These are phyloP conservation scores for Caenorhabditis macrosperma DNA, from an alignment of 2,888 invertebrate species.

Conservation along the genomic window DNA sequence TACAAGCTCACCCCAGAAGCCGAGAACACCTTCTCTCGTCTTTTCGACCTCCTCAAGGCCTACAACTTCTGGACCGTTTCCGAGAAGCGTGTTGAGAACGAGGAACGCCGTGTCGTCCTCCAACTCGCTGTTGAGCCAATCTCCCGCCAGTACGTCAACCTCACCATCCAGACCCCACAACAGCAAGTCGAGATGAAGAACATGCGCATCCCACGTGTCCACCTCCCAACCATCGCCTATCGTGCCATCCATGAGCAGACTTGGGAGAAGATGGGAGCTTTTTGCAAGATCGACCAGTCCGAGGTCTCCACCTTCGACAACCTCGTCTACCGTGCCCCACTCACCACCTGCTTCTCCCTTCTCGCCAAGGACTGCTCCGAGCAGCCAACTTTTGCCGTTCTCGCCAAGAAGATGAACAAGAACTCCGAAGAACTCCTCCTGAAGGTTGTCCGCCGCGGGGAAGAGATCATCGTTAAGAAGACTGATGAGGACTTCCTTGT, in stretches of 20 bases:
- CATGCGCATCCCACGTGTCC: slow-evolving; percentile 46
- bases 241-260: slow-evolving; percentile 27
- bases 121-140: slow-evolving; percentile 72
- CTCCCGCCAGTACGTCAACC: slow-evolving; percentile 69
- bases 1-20: slow-evolving; percentile 60
- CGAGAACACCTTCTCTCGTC: slow-evolving; percentile 54
- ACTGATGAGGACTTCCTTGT: slow-evolving; percentile 55
- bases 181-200: slow-evolving; percentile 51
- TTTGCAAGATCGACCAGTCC: slow-evolving; percentile 56
- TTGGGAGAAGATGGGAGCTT: slow-evolving; percentile 42
- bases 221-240: slow-evolving; percentile 47
- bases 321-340: slow-evolving; percentile 72
- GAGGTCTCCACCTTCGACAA: slow-evolving; percentile 79
- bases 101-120: slow-evolving; percentile 47
- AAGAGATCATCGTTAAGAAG: slow-evolving; percentile 56
- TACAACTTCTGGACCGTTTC: no score
- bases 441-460: slow-evolving; percentile 62
- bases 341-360: slow-evolving; percentile 80
- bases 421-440: slow-evolving; percentile 72
- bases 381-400: slow-evolving; percentile 79
- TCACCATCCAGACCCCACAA: slow-evolving; percentile 71
- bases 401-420: slow-evolving; percentile 76
- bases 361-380: slow-evolving; percentile 81
- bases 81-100: slow-evolving; percentile 39
- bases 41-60: slow-evolving; percentile 65